These are phyloP conservation scores for Lapara coniferarum DNA, from an alignment of 2,888 invertebrate genomes.

Conservation along the genomic window DNA sequence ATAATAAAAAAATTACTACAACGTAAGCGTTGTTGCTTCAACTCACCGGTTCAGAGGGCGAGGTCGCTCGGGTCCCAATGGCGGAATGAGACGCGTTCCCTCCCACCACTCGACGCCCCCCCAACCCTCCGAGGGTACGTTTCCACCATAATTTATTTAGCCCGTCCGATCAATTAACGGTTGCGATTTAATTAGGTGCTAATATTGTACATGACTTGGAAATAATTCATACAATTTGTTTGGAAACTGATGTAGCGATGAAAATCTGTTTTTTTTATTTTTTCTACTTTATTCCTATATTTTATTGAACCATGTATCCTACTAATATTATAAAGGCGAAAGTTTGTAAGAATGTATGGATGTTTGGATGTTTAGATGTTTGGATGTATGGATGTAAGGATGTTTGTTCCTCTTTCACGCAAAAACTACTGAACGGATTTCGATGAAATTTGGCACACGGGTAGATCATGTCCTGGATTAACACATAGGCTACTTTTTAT, in stretches of 20 bases:
- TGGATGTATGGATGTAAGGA: no score
- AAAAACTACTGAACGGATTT: no score
- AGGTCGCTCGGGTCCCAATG: conserved; percentile 22
- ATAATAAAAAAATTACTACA: neutral
- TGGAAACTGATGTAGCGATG: neutral
- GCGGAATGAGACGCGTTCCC: conserved; percentile 25
- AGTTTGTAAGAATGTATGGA: no score
- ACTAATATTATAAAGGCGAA: no score
- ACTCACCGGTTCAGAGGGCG: conserved; percentile 25
- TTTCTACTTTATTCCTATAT: no score
- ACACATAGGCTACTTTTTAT: no score
- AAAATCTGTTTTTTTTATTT: neutral
- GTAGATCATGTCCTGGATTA: no score
- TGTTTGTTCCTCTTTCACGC: no score
- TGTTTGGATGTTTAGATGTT: no score
- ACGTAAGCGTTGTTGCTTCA: neutral
- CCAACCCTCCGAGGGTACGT: conserved; percentile 17
- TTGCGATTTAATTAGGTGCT: conserved; percentile 20
- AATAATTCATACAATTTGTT: conserved; percentile 9
- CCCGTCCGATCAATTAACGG: conserved; percentile 18
- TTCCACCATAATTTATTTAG: conserved; percentile 20
- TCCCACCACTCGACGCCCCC: conserved; percentile 24
- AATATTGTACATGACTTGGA: conserved; percentile 10
- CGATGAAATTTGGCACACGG: no score
- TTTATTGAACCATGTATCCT: no score